Evolutionary conservation across 2,113 vertebrate genomes (phyloP), one percentile per base, ranked within the genome.

Genomic region (Poecilia latipinna): DNA sequence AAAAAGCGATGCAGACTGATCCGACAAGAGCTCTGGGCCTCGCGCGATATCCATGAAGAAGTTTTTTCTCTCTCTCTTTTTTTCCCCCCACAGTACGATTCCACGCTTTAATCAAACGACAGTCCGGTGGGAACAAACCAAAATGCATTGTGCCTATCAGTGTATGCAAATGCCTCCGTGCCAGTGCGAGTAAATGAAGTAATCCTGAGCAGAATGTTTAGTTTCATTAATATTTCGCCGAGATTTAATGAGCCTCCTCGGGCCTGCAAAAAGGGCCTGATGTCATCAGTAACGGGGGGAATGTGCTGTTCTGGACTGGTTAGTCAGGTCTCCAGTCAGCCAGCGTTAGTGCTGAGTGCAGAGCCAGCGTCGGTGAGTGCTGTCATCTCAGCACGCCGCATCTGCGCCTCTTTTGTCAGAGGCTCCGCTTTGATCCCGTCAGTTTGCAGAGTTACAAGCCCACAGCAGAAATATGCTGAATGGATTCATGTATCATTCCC

Each of bases 401-500:
- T 89, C 74, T 74, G 83, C 82, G 67, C 81, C 85, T 88, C 89
- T 89, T 88, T 92, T 91, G 89, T 92, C 84, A 85, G 83, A 77
- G 82, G 82, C 83, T 72, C 31, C 86, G n/a, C 51, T 92, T 91
- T 93, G 89, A 93, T 92, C 85, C 82, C 75, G 73, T 65, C 68
- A 48, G 66, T 70, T 57, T 77, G 78, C 84, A 74, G 74, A 88
- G 84, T 82, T 86, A 88, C 85, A 79, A 88, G 87, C 89, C 80
- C 82, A 70, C 37, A 89, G 88, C 90, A 80, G 74, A 82, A 91
- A 88, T 86, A 86, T 86, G 90, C 92, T 92, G 87, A 89, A 89
- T 89, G 80, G 86, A 86, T 90, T 79, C 83, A 75, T 91, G 87
- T 88, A 86, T 85, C 85, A 80, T 70, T 86, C 82, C 32, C 72